Base-by-base conservation (phyloP, 1,140 invertebrate species). In the Caerostris darwini region DNA sequence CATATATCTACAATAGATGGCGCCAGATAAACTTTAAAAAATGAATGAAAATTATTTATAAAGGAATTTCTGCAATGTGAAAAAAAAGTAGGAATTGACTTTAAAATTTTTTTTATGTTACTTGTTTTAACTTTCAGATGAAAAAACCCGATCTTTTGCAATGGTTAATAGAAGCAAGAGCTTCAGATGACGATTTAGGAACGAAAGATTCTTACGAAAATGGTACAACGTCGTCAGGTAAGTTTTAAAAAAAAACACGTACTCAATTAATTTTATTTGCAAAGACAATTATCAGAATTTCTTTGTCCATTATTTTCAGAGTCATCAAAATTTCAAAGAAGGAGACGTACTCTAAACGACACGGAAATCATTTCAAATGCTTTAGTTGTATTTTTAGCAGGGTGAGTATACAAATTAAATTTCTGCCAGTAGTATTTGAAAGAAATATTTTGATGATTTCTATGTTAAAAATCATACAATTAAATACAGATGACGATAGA, bases 311-410 rank as follows among this genome's bases (percentile, higher is more conserved):
- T n/a, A n/a, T n/a, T 54, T 19, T 85, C n/a, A 56, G 54, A 85
- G 7, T 8, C 82, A 57, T 19, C 54, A 85, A 58, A 58, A 58
- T 57, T 34, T 4, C 7, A 3, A 0, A 58, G 14, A 14, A 92
- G 85, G 8, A 64, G 19, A 3, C 77, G 34, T 54, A 61, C 10
- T 50, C 58, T 95, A 1, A 90, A 81, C 2, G 93, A 94, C 54
- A 17, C 83, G 53, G 94, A 95, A 81, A 86, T 95, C 5, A 58
- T 57, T 64, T 59, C 87, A 77, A 95, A 95, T 71, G 94, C 94
- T 83, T 77, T 92, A 34, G 54, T 95, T n/a, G 86, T 95, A 19
- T 86, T 94, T 83, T 77, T 95, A 53, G 92, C 92, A 50, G 94
- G 94, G 92, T 95, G 64, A 85, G 67, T 90, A 34, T 34, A 6